Evolutionary conservation across 2,113 vertebrate genomes (phyloP), one percentile per base, ranked within the genome.

Genomic region (Stomatorhinus ivindoensis): DNA sequence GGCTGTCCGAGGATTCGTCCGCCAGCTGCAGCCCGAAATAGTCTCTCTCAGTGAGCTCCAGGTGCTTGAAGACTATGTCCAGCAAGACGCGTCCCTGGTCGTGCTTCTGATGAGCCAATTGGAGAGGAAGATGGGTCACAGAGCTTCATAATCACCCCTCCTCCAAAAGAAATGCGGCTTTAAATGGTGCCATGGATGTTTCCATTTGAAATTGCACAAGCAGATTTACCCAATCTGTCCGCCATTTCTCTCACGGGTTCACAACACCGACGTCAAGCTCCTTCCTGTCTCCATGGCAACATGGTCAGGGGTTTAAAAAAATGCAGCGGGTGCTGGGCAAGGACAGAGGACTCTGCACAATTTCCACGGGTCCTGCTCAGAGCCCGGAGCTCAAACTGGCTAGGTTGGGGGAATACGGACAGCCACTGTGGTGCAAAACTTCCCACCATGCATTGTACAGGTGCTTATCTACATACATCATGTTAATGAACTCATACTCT

Each of bases 21-120:
- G 97, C 94, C 95, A 99, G 94, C 94, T 98, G 97, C 93, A 99
- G 97, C 94, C 98, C 98, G 94, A 99, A 99, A 95, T 99, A 99
- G 95, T 99, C 98, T 93, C 96, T 96, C 94, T 99, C 98, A 2
- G 98, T 99, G 96, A 99, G 96, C 96, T 99, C 98, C 88, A 99
- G 97, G 95, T 99, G 98, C 92, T 96, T 98, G 95, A 99, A 99
- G 93, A 99, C 98, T 93, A 95, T 91, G 88, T 99, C 98, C 96
- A 99, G 95, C 3, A 99, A 94, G 94, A 98, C 94, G 95, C 98
- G 98, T 90, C 98, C 98, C 90, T 97, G 97, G 94, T 99, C 95
- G 89, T 98, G 97, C 95, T 99, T 99, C 98, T 99, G 93, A 88
- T 95, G 91, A 91, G 91, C 92, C 94, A 88, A 88, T n/a, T 2